Evolutionary conservation across 2,888 invertebrate genomes (phyloP).

Genomic region (Oscheius sp.): DNA sequence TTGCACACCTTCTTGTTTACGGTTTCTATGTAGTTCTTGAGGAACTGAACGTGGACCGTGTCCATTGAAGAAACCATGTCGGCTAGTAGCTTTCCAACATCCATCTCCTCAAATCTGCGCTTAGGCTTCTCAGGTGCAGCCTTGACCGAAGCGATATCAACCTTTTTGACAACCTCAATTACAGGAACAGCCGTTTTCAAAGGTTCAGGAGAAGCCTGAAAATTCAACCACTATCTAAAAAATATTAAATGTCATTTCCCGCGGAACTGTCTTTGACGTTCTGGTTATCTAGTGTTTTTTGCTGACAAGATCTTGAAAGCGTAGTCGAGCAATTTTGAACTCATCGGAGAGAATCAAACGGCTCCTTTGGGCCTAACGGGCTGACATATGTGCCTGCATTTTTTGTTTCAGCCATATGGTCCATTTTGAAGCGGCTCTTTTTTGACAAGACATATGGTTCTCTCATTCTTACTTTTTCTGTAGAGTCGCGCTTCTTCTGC

Average conservation of each 20-base stretch:
- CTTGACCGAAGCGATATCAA: not conserved
- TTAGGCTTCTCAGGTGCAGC: conserved; percentile 10
- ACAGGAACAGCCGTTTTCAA: no score
- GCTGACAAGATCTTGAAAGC: no score
- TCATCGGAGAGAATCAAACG: no score
- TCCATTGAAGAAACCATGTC: conserved; percentile 2
- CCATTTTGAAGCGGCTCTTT: not conserved
- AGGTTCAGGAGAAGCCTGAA: no score
- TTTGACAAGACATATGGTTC: not conserved
- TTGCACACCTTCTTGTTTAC: conserved; percentile 8
- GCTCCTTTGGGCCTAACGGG: no score
- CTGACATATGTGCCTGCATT: no score
- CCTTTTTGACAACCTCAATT: no score
- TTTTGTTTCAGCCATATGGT: not conserved
- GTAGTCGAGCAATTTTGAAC: no score
- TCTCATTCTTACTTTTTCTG: not conserved
- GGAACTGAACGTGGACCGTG: conserved; percentile 9
- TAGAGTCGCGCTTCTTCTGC: not conserved
- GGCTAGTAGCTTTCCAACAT: not conserved
- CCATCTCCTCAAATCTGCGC: conserved; percentile 5
- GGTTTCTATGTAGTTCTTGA: conserved; percentile 1
- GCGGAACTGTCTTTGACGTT: no score
- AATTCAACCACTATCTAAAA: no score
- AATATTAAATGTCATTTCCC: no score
- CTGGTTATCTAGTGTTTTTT: no score